phyloP scores from a whole-genome alignment of 1,140 invertebrate genomes.

The Hypsibius dujardini region DNA sequence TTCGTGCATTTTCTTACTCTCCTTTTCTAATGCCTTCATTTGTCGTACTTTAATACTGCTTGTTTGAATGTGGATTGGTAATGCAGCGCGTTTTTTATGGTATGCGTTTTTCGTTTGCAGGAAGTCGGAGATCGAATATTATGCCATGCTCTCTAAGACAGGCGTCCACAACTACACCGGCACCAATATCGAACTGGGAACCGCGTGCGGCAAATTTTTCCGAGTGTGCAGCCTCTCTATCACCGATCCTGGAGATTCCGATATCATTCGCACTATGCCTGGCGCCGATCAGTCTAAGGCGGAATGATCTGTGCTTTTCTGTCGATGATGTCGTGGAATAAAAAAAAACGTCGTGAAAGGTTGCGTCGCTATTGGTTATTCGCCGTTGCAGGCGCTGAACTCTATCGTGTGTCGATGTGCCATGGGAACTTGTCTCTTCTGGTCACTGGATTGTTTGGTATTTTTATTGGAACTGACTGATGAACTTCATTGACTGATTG shows the following conservation, averaged over 20 bases:
- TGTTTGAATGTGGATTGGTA: no score
- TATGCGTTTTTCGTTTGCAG: constrained; percentile 43
- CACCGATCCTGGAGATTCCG: constrained; percentile 87
- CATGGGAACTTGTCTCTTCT: no score
- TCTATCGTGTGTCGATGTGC: no score
- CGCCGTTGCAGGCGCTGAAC: no score
- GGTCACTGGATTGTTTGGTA: no score
- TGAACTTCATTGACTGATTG: no score
- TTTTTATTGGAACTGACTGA: no score
- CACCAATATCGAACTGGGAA: constrained; percentile 97
- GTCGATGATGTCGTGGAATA: no score
- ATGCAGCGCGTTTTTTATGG: no score
- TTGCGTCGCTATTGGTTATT: no score
- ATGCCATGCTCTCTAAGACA: constrained; percentile 96
- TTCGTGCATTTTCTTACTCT: constrained; percentile 18
- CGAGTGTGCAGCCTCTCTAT: constrained; percentile 92
- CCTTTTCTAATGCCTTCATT: constrained; percentile 11
- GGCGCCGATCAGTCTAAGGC: background rate
- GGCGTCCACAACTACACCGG: constrained; percentile 98
- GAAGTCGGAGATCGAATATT: constrained; percentile 97
- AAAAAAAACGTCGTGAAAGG: no score
- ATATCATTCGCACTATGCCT: constrained; percentile 87
- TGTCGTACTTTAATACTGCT: background rate
- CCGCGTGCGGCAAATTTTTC: constrained; percentile 99
- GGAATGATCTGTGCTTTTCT: no score